Evolutionary conservation across 2,888 invertebrate species (phyloP).

Genomic region (Ochlodes sylvanus): DNA sequence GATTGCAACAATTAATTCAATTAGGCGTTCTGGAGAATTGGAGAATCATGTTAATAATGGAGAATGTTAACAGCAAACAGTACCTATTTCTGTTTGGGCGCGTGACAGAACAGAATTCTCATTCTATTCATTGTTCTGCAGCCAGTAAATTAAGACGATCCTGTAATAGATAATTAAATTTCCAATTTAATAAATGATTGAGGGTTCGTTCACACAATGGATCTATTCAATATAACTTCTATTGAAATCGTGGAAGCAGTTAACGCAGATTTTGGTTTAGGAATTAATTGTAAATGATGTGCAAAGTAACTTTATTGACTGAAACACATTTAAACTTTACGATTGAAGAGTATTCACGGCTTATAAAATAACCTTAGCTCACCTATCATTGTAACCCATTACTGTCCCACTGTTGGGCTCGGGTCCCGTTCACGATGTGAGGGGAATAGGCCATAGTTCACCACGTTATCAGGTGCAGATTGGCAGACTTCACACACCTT

Average conservation of each 20-base stretch:
- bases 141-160: not conserved
- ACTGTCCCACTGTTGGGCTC: too few relatives aligned
- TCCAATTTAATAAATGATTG: constrained; percentile 21
- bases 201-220: constrained; percentile 23
- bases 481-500: too few relatives aligned
- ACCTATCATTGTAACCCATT: too few relatives aligned
- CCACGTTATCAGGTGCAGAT: too few relatives aligned
- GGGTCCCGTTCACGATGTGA: too few relatives aligned
- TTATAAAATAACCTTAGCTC: too few relatives aligned
- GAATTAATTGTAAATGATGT: not conserved
- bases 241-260: not conserved
- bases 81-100: not conserved
- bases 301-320: not conserved
- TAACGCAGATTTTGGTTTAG: not conserved
- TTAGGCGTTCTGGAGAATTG: not conserved
- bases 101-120: not conserved
- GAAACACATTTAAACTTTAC: too few relatives aligned
- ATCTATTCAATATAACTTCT: constrained; percentile 13
- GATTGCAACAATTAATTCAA: not conserved
- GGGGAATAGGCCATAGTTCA: too few relatives aligned
- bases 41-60: not conserved
- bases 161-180: constrained; percentile 2
- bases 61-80: not conserved
- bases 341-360: too few relatives aligned
- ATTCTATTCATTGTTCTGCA: not conserved